Conservation (phyloP, 1,140 invertebrate species). For the Elymnias hypermnestra region DNA sequence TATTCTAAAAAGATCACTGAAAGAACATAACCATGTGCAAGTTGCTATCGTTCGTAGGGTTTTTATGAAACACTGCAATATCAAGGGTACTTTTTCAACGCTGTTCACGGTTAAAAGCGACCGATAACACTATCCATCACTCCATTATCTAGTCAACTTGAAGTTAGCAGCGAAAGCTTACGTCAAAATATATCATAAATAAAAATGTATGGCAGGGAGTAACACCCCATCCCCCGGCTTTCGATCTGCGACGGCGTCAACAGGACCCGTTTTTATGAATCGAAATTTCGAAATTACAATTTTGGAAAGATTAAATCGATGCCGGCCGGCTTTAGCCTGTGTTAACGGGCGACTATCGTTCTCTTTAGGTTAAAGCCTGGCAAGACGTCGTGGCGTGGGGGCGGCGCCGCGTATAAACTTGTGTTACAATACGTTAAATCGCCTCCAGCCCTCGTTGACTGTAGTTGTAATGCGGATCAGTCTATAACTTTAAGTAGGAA, state of each 20-base stretch:
- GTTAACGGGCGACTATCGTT: conserved; percentile 50
- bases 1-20: conserved; percentile 24
- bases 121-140: conserved; percentile 74
- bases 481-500: conserved; percentile 36
- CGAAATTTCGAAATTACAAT: conserved; percentile 41
- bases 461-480: conserved; percentile 38
- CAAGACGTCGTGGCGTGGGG: conserved; percentile 37
- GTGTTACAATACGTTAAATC: conserved; percentile 58
- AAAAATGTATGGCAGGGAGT: conserved; percentile 53
- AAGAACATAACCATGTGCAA: conserved; percentile 23
- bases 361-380: conserved; percentile 38
- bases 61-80: conserved; percentile 44
- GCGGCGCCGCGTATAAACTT: conserved; percentile 45
- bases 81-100: conserved; percentile 45
- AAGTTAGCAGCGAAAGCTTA: conserved; percentile 64
- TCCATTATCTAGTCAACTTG: conserved; percentile 64
- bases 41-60: conserved; percentile 29
- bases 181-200: conserved; percentile 74
- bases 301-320: conserved; percentile 42
- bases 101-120: conserved; percentile 55
- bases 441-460: conserved; percentile 45
- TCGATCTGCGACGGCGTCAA: conserved; percentile 37
- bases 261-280: conserved; percentile 34
- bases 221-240: conserved; percentile 40
- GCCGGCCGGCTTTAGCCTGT: conserved; percentile 45